These are phyloP conservation scores for Eutrigla gurnardus DNA, from an alignment of 2,797 vertebrate genomes.

Conservation along the genomic window DNA sequence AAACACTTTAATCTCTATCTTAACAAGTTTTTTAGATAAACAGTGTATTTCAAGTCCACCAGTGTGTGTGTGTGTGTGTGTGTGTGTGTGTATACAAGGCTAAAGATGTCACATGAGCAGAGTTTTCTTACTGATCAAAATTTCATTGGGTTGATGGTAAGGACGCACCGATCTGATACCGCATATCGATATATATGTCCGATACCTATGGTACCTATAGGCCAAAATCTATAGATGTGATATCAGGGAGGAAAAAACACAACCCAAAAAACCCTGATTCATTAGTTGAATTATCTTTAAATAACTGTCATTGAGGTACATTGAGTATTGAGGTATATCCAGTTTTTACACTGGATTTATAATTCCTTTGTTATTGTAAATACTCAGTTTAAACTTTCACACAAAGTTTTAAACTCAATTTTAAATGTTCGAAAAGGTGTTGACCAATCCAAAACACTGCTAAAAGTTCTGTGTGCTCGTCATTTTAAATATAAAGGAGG, in stretches of 20 bases:
- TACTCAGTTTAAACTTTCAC: neutral
- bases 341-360: neutral
- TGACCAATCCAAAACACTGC: neutral
- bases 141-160: neutral
- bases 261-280: neutral
- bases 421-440: neutral
- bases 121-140: slow-evolving; percentile 7
- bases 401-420: neutral
- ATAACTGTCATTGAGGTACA: neutral
- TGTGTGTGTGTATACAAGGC: slow-evolving; percentile 1
- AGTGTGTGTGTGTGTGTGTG: slow-evolving; percentile 13
- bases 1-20: slow-evolving; percentile 28
- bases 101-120: neutral
- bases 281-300: neutral
- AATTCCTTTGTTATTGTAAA: neutral
- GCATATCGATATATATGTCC: neutral
- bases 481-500: neutral
- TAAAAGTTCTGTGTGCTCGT: neutral
- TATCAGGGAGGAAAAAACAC: too few species aligned
- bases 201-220: too few species aligned
- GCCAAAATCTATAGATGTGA: neutral
- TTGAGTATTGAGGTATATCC: neutral
- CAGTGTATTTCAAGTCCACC: slow-evolving; percentile 21
- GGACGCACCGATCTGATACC: neutral
- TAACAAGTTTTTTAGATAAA: slow-evolving; percentile 35